These are phyloP conservation scores for Anguilla obscura DNA, from an alignment of 2,797 vertebrate species.

Conservation along the genomic window DNA sequence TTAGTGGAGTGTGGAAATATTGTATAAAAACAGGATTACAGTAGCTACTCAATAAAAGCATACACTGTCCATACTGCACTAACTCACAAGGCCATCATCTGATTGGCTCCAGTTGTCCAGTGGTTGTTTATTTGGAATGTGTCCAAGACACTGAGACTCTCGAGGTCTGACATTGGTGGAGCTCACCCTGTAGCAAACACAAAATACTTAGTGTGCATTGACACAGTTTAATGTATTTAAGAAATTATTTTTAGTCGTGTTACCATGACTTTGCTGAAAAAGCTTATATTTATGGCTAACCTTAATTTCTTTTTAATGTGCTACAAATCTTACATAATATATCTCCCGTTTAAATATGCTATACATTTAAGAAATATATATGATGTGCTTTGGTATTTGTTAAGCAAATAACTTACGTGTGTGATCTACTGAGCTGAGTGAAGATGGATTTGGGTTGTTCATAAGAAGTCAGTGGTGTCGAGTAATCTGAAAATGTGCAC, in stretches of 20 bases:
- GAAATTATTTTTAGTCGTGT: not conserved
- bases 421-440: slow-evolving; percentile 41
- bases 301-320: not conserved
- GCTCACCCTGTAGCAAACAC: slow-evolving; percentile 31
- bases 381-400: not conserved
- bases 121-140: not conserved
- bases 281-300: not conserved
- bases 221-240: not conserved
- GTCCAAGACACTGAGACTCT: not conserved
- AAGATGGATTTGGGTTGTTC: slow-evolving; percentile 38
- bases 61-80: not conserved
- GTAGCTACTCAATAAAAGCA: not conserved
- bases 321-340: not conserved
- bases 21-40: not conserved
- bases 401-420: slow-evolving; percentile 52
- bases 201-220: not conserved
- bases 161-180: not conserved
- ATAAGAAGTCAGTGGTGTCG: slow-evolving; percentile 33
- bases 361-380: not conserved
- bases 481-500: slow-evolving; percentile 40
- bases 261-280: not conserved
- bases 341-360: not conserved
- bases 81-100: slow-evolving; percentile 30
- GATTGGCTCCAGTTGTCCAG: not conserved
- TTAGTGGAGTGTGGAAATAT: not conserved